Conservation (phyloP, 37 sponge, comb jelly and placozoan genomes). For the Amphimedon queenslandica region DNA sequence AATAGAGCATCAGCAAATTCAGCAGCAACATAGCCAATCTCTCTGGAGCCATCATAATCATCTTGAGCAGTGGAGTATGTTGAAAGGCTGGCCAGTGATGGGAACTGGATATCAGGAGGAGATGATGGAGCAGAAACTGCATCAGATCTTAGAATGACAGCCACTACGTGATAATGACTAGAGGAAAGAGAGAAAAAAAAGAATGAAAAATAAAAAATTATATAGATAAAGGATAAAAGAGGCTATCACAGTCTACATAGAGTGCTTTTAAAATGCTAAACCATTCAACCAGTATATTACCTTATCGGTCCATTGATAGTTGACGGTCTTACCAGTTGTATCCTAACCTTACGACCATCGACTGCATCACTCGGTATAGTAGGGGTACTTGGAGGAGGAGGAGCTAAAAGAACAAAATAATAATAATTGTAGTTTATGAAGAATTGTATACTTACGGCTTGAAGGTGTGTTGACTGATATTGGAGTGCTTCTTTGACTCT, state of each 20-base stretch:
- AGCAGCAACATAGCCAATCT: slow-evolving; percentile 37
- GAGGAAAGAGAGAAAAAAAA: slow-evolving; percentile 4
- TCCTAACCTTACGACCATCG: slow-evolving; percentile 1
- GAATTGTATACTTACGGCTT: slow-evolving; percentile 4
- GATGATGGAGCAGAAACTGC: neutral
- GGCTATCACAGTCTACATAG: no score
- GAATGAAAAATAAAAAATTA: neutral
- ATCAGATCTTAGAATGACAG: slow-evolving; percentile 9
- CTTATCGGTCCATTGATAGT: slow-evolving; percentile 61
- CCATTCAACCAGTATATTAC: slow-evolving; percentile 9
- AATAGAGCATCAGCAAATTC: slow-evolving; percentile 48
- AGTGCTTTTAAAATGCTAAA: no score
- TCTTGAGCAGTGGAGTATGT: slow-evolving; percentile 7
- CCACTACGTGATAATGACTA: slow-evolving; percentile 68
- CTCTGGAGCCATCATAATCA: neutral
- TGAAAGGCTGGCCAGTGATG: neutral
- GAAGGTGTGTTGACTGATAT: slow-evolving; percentile 2
- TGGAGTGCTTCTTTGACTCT: slow-evolving; percentile 12
- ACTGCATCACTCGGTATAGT: neutral
- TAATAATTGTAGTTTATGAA: neutral
- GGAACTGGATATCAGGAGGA: slow-evolving; percentile 7
- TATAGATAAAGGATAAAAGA: neutral
- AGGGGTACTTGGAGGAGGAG: neutral
- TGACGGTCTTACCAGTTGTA: neutral
- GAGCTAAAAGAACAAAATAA: neutral